These are phyloP conservation scores for Atopsyche davidsoni DNA, from an alignment of 1,140 invertebrate species.

Conservation along the genomic window DNA sequence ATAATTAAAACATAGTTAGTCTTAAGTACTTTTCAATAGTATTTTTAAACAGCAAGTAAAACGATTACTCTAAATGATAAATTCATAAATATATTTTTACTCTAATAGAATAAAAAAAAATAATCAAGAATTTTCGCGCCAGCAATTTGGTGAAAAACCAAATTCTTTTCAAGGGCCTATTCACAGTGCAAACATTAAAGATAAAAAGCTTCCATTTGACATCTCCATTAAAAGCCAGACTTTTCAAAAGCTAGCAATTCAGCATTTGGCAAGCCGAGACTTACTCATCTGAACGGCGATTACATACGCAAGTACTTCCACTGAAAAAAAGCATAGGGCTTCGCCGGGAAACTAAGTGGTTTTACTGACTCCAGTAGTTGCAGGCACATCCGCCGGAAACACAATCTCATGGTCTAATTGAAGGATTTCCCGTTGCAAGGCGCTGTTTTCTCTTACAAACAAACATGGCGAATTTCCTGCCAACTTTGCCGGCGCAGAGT, in stretches of 20 bases:
- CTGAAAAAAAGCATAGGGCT: slow-evolving; percentile 11
- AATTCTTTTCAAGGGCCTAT: no score
- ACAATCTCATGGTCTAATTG: slow-evolving; percentile 32
- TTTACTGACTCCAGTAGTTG: slow-evolving; percentile 25
- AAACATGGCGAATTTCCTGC: slow-evolving; percentile 22
- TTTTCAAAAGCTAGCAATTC: slow-evolving; percentile 22
- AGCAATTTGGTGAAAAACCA: no score
- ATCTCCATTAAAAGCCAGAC: slow-evolving; percentile 16
- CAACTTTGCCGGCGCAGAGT: slow-evolving; percentile 4
- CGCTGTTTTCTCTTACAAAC: slow-evolving; percentile 16
- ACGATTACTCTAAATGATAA: no score
- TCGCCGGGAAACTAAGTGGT: slow-evolving; percentile 27
- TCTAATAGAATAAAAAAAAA: no score
- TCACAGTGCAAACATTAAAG: slow-evolving; percentile 1
- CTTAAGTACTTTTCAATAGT: no score
- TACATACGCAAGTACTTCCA: slow-evolving; percentile 11
- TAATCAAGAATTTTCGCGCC: no score
- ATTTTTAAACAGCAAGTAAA: no score
- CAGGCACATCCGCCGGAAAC: slow-evolving; percentile 29
- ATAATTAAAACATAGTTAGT: no score
- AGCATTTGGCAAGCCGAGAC: slow-evolving; percentile 20
- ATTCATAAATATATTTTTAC: no score
- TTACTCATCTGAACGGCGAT: slow-evolving; percentile 14
- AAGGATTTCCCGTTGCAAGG: slow-evolving; percentile 30
- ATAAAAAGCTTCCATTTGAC: slow-evolving; percentile 10